Evolutionary conservation across 1,140 invertebrate genomes (phyloP).

Genomic region (Cherax destructor): DNA sequence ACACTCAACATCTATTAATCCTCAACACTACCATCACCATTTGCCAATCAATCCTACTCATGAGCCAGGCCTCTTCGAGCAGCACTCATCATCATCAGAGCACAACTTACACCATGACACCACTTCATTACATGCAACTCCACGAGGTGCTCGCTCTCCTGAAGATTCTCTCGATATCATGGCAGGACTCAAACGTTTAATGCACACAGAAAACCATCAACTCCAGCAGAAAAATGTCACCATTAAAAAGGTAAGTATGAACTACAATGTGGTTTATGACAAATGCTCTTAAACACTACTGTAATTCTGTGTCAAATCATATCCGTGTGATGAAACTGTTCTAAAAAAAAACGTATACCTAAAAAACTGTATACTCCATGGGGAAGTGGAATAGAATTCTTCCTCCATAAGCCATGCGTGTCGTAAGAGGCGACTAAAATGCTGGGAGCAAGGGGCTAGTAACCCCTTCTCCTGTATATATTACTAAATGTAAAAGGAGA

Average conservation of each 20-base stretch:
- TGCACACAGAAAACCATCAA: conserved; percentile 70
- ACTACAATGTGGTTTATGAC: neutral
- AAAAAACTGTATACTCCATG: no score
- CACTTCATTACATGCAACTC: conserved; percentile 62
- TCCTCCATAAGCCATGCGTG: no score
- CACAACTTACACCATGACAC: conserved; percentile 33
- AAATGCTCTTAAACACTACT: neutral
- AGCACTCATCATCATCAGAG: conserved; percentile 14
- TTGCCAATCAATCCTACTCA: neutral
- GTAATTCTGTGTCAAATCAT: no score
- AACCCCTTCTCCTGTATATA: no score
- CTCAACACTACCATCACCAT: neutral
- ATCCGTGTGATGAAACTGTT: no score
- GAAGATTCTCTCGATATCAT: conserved; percentile 49
- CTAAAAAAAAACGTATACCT: no score
- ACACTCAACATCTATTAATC: conserved; percentile 51
- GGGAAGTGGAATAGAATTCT: no score
- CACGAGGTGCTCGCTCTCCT: conserved; percentile 40
- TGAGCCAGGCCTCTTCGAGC: neutral
- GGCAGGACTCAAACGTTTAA: conserved; percentile 43
- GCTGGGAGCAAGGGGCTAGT: no score
- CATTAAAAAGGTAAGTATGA: conserved; percentile 75
- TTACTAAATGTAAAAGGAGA: no score
- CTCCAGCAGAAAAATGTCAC: conserved; percentile 75
- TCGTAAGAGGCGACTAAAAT: no score